Evolutionary conservation across 2,797 vertebrate genomes (phyloP).

Genomic region (Microchirus variegatus): DNA sequence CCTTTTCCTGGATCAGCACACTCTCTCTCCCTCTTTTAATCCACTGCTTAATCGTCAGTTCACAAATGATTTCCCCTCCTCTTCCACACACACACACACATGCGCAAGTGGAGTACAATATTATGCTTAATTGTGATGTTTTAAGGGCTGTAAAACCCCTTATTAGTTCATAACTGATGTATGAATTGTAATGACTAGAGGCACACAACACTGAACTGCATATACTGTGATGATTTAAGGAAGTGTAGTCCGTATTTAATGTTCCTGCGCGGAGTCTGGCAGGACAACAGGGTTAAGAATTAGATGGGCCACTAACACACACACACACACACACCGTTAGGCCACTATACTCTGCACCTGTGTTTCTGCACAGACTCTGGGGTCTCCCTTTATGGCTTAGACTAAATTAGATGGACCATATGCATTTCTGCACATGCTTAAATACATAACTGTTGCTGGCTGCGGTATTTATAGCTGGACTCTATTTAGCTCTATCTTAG

Average conservation of each 20-base stretch:
- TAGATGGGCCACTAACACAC: slow-evolving; percentile 35
- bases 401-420: slow-evolving; percentile 84
- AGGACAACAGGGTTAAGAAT: slow-evolving; percentile 61
- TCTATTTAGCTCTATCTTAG: slow-evolving; percentile 74
- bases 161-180: neutral
- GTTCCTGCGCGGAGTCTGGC: slow-evolving; percentile 36
- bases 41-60: slow-evolving; percentile 34
- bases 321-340: slow-evolving; percentile 32
- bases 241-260: slow-evolving; percentile 33
- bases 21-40: slow-evolving; percentile 78
- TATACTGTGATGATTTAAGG: slow-evolving; percentile 9
- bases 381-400: slow-evolving; percentile 83
- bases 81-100: slow-evolving; percentile 46
- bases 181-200: slow-evolving; percentile 7
- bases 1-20: slow-evolving; percentile 63
- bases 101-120: slow-evolving; percentile 23
- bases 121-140: slow-evolving; percentile 26
- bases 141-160: slow-evolving; percentile 17
- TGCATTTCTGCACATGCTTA: slow-evolving; percentile 83
- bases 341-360: slow-evolving; percentile 75
- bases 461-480: slow-evolving; percentile 78
- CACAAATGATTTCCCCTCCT: slow-evolving; percentile 25
- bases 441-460: slow-evolving; percentile 81
- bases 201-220: neutral
- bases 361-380: slow-evolving; percentile 77